These are phyloP conservation scores for Leuctra nigra DNA, from an alignment of 2,888 invertebrate species.

Conservation along the genomic window DNA sequence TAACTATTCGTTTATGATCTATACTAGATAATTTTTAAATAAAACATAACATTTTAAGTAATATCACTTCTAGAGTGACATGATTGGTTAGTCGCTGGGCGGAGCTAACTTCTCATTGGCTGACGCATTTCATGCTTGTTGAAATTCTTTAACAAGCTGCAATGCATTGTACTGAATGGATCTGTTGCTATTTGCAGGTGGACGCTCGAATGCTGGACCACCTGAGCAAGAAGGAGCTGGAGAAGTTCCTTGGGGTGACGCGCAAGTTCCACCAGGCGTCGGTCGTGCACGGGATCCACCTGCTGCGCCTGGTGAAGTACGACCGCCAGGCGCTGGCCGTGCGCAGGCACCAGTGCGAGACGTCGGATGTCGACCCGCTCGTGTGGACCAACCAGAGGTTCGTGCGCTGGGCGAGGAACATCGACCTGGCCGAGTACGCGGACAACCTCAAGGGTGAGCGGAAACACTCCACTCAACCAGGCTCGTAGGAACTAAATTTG, in stretches of 20 bases:
- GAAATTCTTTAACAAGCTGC: background rate
- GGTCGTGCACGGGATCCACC: constrained; percentile 87
- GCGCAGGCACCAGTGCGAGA: constrained; percentile 80
- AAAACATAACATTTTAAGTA: no score
- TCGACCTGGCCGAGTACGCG: constrained; percentile 89
- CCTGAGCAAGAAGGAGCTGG: constrained; percentile 87
- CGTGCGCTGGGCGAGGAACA: constrained; percentile 88
- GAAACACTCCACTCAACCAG: no score
- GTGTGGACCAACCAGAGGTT: constrained; percentile 96
- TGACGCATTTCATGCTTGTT: no score
- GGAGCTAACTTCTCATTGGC: no score
- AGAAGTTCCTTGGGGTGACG: constrained; percentile 86
- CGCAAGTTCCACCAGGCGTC: constrained; percentile 93
- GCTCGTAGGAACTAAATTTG: no score
- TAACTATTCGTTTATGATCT: no score
- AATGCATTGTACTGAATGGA: background rate
- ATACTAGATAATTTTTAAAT: no score
- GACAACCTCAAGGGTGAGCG: constrained; percentile 79
- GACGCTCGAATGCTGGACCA: constrained; percentile 92
- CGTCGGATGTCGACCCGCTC: constrained; percentile 81
- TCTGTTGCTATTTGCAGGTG: no score
- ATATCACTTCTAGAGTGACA: no score
- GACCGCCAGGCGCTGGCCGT: constrained; percentile 87
- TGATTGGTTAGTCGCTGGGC: no score
- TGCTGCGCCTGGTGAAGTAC: constrained; percentile 82